Conservation (phyloP, 2,113 vertebrate species). For the Osmerus mordax region DNA sequence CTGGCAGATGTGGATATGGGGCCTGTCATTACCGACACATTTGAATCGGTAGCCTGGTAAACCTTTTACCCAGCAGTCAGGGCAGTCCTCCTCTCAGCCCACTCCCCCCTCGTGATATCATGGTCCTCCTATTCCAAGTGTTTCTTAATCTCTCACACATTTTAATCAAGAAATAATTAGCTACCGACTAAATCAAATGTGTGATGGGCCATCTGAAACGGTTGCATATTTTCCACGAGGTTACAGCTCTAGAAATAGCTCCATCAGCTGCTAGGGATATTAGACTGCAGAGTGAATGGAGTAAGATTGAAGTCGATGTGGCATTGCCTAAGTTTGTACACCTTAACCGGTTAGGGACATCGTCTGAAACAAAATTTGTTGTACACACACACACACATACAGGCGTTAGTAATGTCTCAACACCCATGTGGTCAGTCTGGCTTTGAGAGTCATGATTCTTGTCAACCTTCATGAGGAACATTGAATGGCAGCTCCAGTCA, state of each 20-base stretch:
- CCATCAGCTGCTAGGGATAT: not conserved
- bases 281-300: not conserved
- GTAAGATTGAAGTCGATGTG: not conserved
- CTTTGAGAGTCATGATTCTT: no score
- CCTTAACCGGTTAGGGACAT: not conserved
- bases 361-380: no score
- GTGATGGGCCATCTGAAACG: conserved; percentile 18
- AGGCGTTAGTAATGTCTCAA: no score
- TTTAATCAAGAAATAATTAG: conserved; percentile 37
- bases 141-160: conserved; percentile 28
- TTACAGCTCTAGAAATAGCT: conserved; percentile 5
- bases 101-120: conserved; percentile 3
- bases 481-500: no score
- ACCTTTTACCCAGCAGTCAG: conserved; percentile 3
- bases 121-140: not conserved
- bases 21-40: conserved; percentile 3
- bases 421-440: no score
- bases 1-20: conserved; percentile 13
- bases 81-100: not conserved
- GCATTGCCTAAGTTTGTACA: not conserved
- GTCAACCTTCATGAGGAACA: no score
- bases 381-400: no score
- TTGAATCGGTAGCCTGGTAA: conserved; percentile 22
- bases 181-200: conserved; percentile 15
- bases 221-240: not conserved